Conservation (phyloP, 2,113 vertebrate genomes). For the Riparia riparia region DNA sequence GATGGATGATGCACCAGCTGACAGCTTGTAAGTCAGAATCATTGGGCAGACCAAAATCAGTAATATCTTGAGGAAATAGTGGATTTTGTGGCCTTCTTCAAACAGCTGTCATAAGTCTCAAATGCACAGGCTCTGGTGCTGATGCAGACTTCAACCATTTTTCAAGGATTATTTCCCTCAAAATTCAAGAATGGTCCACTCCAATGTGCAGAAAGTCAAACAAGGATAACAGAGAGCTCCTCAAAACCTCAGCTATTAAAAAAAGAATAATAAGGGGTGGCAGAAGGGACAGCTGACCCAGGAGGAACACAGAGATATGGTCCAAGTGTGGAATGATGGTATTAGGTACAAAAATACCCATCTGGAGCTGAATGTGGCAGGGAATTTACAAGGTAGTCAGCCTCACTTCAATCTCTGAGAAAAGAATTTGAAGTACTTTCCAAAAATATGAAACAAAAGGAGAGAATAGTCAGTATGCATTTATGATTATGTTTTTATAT, state of each 20-base stretch:
- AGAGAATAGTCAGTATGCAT: background rate
- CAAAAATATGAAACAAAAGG: background rate
- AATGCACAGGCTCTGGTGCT: background rate
- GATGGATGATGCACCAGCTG: background rate
- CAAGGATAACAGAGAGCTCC: background rate
- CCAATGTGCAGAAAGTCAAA: background rate
- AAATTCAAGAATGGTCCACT: background rate
- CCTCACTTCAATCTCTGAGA: background rate
- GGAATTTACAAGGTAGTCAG: background rate
- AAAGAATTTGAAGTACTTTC: background rate
- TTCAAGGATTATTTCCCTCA: background rate
- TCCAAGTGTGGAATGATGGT: background rate
- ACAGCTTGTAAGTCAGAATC: background rate
- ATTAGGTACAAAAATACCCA: background rate
- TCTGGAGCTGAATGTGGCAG: background rate
- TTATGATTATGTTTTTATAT: background rate
- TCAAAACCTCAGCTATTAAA: background rate
- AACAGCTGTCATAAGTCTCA: background rate
- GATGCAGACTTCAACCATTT: background rate
- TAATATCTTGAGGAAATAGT: background rate
- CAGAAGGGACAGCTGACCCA: background rate
- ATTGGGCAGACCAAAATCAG: background rate
- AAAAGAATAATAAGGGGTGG: background rate
- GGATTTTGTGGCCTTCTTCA: background rate
- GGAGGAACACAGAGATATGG: background rate